These are phyloP conservation scores for Hemicrepidius hirtus DNA, from an alignment of 2,888 invertebrate genomes.

Conservation along the genomic window DNA sequence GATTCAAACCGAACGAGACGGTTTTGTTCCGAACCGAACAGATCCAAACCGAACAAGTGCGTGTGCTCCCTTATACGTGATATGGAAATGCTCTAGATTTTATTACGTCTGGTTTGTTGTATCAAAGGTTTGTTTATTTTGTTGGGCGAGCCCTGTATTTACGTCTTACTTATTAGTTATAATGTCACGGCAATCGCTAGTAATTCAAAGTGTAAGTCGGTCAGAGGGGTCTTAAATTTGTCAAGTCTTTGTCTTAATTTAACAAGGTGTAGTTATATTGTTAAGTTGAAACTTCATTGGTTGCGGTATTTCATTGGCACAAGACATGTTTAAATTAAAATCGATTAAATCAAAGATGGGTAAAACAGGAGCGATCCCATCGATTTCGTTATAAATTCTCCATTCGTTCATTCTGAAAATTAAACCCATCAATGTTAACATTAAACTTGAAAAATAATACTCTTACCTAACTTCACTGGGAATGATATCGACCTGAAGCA, in stretches of 20 bases:
- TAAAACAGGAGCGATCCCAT: slow-evolving; percentile 37
- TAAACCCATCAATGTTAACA: slow-evolving; percentile 18
- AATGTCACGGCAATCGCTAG: no score
- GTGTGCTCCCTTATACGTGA: no score
- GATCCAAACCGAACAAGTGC: no score
- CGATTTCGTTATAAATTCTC: slow-evolving; percentile 54
- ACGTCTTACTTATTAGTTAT: no score
- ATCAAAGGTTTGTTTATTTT: no score
- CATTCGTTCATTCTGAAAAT: slow-evolving; percentile 55
- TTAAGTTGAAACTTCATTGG: slow-evolving; percentile 45
- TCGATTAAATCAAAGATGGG: slow-evolving; percentile 37
- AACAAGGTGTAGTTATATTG: neutral
- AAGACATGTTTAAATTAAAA: slow-evolving; percentile 41
- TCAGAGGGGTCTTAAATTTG: no score
- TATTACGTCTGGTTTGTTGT: no score
- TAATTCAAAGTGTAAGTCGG: no score
- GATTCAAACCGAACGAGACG: no score
- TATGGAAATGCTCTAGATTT: no score
- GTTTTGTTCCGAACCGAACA: no score
- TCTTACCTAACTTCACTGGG: slow-evolving; percentile 58
- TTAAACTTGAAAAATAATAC: neutral
- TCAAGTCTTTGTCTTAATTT: neutral
- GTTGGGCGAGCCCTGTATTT: no score
- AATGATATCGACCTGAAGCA: slow-evolving; percentile 56
- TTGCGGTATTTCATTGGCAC: slow-evolving; percentile 55